phyloP scores from a whole-genome alignment of 2,888 invertebrate genomes.

The Corythucha ciliata region DNA sequence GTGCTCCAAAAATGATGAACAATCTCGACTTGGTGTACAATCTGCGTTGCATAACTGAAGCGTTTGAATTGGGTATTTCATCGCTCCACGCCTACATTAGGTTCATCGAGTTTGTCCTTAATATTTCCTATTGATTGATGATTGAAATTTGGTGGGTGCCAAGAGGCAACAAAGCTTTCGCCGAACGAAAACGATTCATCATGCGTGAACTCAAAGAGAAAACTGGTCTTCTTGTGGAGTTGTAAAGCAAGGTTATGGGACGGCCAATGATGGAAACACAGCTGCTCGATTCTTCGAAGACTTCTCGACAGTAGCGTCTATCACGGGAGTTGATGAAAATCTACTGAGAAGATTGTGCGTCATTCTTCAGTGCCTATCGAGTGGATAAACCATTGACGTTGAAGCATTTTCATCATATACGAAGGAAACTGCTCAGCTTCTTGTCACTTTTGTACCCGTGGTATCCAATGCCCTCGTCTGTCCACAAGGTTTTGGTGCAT shows the following conservation, averaged over 20 bases:
- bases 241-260: constrained; percentile 3
- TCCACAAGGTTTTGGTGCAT: too few species aligned
- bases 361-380: constrained; percentile 27
- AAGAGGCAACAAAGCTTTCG: too few species aligned
- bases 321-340: constrained; percentile 26
- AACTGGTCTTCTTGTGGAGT: neutral
- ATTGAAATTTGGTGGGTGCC: constrained; percentile 4
- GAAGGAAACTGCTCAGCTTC: neutral
- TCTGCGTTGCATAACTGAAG: neutral
- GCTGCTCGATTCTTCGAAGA: too few species aligned
- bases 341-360: constrained; percentile 26
- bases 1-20: constrained; percentile 1
- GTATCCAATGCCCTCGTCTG: too few species aligned
- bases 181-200: neutral
- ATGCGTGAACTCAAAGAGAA: constrained; percentile 2
- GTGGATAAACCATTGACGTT: constrained; percentile 16
- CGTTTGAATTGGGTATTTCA: constrained; percentile 2
- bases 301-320: too few species aligned
- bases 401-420: constrained; percentile 11
- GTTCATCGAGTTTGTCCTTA: constrained; percentile 1
- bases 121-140: neutral
- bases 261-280: neutral
- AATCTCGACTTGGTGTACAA: neutral
- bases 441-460: neutral
- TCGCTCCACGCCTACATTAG: constrained; percentile 2